phyloP scores from a whole-genome alignment of 2,113 vertebrate genomes.

The Ciconia boyciana region DNA sequence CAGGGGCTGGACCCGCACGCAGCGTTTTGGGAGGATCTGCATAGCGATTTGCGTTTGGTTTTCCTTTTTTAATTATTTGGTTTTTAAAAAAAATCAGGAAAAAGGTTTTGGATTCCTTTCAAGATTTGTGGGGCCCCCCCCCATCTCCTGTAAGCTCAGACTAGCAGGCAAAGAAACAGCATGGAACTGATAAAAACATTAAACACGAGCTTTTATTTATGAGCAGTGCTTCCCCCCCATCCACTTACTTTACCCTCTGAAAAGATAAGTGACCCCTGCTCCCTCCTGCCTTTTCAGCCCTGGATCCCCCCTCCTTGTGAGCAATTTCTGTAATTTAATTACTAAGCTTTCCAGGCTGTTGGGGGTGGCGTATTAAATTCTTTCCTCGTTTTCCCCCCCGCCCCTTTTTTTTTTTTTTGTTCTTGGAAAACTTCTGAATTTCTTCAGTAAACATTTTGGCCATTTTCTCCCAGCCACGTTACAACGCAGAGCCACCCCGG shows the following conservation, averaged over 20 bases:
- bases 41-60: neutral
- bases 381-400: neutral
- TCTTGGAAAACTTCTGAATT: neutral
- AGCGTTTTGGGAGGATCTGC: neutral
- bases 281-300: neutral
- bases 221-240: neutral
- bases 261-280: conserved; percentile 50
- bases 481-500: neutral
- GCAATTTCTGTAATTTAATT: conserved; percentile 42
- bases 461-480: neutral
- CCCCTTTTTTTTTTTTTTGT: neutral
- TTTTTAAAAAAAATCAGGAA: neutral
- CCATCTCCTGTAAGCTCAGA: neutral
- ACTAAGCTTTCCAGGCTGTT: conserved; percentile 28
- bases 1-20: neutral
- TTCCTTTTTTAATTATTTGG: neutral
- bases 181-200: neutral
- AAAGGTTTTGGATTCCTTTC: neutral
- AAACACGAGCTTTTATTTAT: neutral
- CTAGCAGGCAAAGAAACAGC: neutral
- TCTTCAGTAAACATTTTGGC: conserved; percentile 7
- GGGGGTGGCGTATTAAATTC: neutral
- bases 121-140: neutral
- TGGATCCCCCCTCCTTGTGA: neutral
- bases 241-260: neutral